Conservation (phyloP, 2,113 vertebrate genomes). For the Gobiocypris rarus region DNA sequence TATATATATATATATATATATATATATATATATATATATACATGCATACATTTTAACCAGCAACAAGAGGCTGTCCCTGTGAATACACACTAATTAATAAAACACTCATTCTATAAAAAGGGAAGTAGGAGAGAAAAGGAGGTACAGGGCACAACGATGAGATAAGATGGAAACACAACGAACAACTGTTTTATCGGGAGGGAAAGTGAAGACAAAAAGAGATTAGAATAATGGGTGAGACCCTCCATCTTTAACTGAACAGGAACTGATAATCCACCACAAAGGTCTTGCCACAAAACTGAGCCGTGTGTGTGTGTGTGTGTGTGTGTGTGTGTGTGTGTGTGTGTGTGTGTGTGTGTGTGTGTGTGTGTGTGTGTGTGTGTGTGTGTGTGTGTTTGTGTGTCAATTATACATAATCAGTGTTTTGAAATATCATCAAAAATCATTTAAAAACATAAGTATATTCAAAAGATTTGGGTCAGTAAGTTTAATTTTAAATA, state of each 20-base stretch:
- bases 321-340: too few relatives aligned
- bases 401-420: neutral
- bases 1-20: neutral
- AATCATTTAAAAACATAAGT: neutral
- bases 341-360: too few relatives aligned
- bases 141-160: conserved; percentile 20
- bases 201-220: conserved; percentile 43
- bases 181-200: conserved; percentile 53
- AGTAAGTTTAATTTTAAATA: neutral
- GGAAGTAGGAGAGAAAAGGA: conserved; percentile 5
- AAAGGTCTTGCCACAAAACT: too few relatives aligned
- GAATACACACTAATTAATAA: neutral
- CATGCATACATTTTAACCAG: conserved; percentile 50
- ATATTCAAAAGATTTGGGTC: neutral
- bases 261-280: too few relatives aligned
- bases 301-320: too few relatives aligned
- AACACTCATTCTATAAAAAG: neutral
- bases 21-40: neutral
- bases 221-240: too few relatives aligned
- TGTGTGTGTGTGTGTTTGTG: neutral
- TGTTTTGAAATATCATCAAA: neutral
- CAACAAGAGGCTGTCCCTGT: conserved; percentile 17
- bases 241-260: too few relatives aligned
- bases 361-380: neutral
- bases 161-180: conserved; percentile 55